Conservation (phyloP, 2,888 invertebrate species). For the Petrolisthes cinctipes region DNA sequence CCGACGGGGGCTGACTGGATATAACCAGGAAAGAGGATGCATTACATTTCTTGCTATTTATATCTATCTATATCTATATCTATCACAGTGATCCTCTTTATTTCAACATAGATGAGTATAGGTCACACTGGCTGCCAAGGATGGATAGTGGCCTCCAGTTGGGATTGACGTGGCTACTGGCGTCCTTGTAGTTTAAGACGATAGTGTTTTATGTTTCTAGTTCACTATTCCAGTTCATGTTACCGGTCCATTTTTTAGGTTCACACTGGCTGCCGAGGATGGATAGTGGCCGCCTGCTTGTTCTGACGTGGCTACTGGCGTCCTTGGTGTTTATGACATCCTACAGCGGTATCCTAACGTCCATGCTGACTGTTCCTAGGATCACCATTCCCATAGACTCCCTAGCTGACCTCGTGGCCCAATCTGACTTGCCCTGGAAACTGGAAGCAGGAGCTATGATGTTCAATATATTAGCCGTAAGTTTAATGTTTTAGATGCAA, state of each 20-base stretch:
- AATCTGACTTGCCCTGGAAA: constrained; percentile 31
- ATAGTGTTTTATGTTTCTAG: not conserved
- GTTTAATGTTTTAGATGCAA: not conserved
- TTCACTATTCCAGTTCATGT: not conserved
- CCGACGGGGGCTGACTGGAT: too few relatives aligned
- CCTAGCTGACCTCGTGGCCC: constrained; percentile 36
- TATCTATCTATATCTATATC: too few relatives aligned
- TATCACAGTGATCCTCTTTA: too few relatives aligned
- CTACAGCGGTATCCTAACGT: constrained; percentile 44
- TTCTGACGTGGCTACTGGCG: constrained; percentile 40
- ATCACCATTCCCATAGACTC: constrained; percentile 54
- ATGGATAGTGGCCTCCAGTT: not conserved
- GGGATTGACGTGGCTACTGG: not conserved
- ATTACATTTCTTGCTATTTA: too few relatives aligned
- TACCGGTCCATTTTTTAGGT: not conserved
- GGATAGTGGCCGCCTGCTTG: constrained; percentile 27
- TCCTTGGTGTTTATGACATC: constrained; percentile 43
- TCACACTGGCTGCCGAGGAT: constrained; percentile 23
- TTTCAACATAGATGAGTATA: too few relatives aligned
- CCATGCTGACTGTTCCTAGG: constrained; percentile 43
- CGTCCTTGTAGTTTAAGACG: not conserved
- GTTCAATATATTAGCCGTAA: constrained; percentile 40
- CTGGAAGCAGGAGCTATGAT: constrained; percentile 31
- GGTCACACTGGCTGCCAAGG: too few relatives aligned
- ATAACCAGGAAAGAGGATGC: too few relatives aligned